Conservation (phyloP, 2,888 invertebrate species). For the Zaprionus obscuricornis region DNA sequence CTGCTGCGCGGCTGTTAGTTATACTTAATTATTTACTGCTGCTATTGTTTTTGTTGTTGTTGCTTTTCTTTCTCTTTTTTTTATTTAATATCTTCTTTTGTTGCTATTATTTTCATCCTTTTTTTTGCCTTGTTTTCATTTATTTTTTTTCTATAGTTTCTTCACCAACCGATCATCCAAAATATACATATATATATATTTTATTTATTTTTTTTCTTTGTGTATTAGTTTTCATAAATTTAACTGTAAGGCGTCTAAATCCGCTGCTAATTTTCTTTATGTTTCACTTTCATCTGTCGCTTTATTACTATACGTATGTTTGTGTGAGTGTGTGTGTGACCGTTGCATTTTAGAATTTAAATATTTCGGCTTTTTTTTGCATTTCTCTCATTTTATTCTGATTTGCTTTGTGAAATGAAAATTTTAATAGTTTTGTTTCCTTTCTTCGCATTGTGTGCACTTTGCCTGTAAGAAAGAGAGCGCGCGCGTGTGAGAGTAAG, state of each 20-base stretch:
- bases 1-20: constrained; percentile 44
- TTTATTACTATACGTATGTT: constrained; percentile 16
- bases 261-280: constrained; percentile 67
- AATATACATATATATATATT: constrained; percentile 19
- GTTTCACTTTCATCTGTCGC: neutral
- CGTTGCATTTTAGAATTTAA: constrained; percentile 55
- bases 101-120: constrained; percentile 29
- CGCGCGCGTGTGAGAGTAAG: no score
- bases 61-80: neutral
- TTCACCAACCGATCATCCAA: constrained; percentile 34
- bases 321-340: constrained; percentile 12
- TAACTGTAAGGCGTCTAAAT: constrained; percentile 67
- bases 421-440: no score
- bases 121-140: constrained; percentile 14
- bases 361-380: constrained; percentile 12
- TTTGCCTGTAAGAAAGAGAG: no score
- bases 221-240: constrained; percentile 35
- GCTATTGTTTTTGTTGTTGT: constrained; percentile 8
- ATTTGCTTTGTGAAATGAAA: constrained; percentile 15
- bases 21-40: constrained; percentile 22
- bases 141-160: constrained; percentile 4
- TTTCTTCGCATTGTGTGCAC: no score
- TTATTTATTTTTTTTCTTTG: constrained; percentile 9
- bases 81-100: neutral
- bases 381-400: constrained; percentile 2